Evolutionary conservation across 2,888 invertebrate genomes (phyloP).

Genomic region (Crioceris asparagi): DNA sequence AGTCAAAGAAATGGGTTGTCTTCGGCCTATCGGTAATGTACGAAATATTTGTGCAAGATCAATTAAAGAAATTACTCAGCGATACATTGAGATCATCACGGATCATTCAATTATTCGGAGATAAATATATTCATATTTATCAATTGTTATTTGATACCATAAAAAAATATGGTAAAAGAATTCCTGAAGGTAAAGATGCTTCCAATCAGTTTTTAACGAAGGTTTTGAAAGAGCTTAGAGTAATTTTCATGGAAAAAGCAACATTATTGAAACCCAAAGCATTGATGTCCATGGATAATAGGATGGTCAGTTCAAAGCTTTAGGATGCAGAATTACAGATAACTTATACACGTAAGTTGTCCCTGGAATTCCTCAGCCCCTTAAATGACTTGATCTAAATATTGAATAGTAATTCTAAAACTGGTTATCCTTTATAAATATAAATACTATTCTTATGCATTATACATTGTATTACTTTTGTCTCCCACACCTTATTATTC

Average conservation of each 20-base stretch:
- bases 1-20: conserved; percentile 93
- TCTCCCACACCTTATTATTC: too few species aligned
- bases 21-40: conserved; percentile 89
- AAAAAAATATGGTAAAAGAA: conserved; percentile 86
- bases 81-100: conserved; percentile 87
- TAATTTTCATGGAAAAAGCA: conserved; percentile 95
- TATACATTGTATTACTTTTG: too few species aligned
- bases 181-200: conserved; percentile 93
- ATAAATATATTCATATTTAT: conserved; percentile 95
- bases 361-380: too few species aligned
- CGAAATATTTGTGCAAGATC: conserved; percentile 61
- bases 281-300: conserved; percentile 79
- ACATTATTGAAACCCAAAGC: conserved; percentile 96
- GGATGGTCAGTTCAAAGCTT: too few species aligned
- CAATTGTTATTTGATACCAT: conserved; percentile 89
- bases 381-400: too few species aligned
- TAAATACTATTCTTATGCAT: too few species aligned
- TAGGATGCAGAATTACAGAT: too few species aligned
- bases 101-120: conserved; percentile 89
- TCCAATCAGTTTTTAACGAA: conserved; percentile 89
- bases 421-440: too few species aligned
- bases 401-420: too few species aligned
- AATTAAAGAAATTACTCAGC: conserved; percentile 81
- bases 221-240: conserved; percentile 86
- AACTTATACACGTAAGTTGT: too few species aligned